Base-by-base conservation (phyloP, 2,888 invertebrate genomes). In the Melieria crassipennis region DNA sequence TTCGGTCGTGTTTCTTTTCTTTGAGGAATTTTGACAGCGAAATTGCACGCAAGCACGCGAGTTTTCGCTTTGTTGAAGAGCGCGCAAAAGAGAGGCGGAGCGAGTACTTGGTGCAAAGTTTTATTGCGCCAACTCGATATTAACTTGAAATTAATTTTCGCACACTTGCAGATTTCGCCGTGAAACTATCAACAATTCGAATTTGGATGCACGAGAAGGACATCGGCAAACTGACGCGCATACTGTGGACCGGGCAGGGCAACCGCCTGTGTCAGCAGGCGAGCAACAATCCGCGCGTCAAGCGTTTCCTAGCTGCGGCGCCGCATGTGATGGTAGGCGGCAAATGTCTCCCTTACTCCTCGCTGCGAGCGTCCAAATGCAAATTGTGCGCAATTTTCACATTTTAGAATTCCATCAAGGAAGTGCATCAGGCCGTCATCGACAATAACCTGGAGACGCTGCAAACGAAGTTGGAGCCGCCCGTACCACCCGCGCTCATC, bases 141-240 rank as follows among this genome's bases (percentile, higher is more conserved):
- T 63, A 63, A 74, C 61, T 48, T 65, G 56, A 71, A 77, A 73
- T 77, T 72, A 69, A 70, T 76, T 66, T 70, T 60, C 69, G 72
- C 70, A 62, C 71, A 55, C 30, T 46, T 62, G n/a, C 87, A 93
- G 94, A 90, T 85, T 88, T 94, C 84, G 92, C 93, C 82, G 92
- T 95, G 80, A 94, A 93, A 81, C 91, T 93, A 71, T 94, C 96
- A 77, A 96, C 95, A 83, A 96, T 98, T 76, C 89, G 97, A 78
- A 97, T 97, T 88, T 98, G 97, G 97, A 95, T 97, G 80, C 95
- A 97, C 86, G 96, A 97, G 86, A 92, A 94, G 85, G 95, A 97
- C 87, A 90, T 97, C 85, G 91, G 91, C 65, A 93, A 94, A 78
- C 88, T 97, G 79, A 95, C 96, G 87, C 92, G 93, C 82, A 94